These are phyloP conservation scores for Cactoblastis cactorum DNA, from an alignment of 2,888 invertebrate species.

Conservation along the genomic window DNA sequence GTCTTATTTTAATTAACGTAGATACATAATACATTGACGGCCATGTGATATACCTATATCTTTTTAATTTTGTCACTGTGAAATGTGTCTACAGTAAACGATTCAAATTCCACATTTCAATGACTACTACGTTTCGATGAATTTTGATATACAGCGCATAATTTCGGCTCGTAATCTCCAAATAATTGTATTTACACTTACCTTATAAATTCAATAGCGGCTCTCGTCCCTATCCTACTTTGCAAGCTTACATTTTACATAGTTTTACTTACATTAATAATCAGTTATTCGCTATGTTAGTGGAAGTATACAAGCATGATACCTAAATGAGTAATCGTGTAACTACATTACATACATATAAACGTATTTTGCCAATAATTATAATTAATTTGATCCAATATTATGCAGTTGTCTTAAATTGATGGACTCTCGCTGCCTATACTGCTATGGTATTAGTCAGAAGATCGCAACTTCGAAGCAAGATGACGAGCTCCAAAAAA, in stretches of 20 bases:
- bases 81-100: too few species aligned
- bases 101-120: too few species aligned
- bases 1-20: too few species aligned
- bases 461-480: too few species aligned
- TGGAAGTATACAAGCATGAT: conserved; percentile 12
- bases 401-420: not conserved
- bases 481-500: too few species aligned
- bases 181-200: not conserved
- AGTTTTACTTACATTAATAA: not conserved
- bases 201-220: not conserved
- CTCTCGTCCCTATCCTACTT: not conserved
- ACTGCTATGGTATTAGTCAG: too few species aligned
- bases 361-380: not conserved
- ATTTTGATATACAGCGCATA: not conserved
- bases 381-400: not conserved
- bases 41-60: too few species aligned
- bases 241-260: conserved; percentile 2
- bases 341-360: not conserved
- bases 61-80: too few species aligned
- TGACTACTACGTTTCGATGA: too few species aligned
- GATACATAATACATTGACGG: too few species aligned
- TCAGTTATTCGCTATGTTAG: not conserved
- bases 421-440: too few species aligned
- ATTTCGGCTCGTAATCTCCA: not conserved
- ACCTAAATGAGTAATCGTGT: not conserved